A percentile compares a stretch with the other conserved stretches of the same genome.
Conservation (phyloP, 2,888 invertebrate genomes). For the Aethes cnicana region DNA sequence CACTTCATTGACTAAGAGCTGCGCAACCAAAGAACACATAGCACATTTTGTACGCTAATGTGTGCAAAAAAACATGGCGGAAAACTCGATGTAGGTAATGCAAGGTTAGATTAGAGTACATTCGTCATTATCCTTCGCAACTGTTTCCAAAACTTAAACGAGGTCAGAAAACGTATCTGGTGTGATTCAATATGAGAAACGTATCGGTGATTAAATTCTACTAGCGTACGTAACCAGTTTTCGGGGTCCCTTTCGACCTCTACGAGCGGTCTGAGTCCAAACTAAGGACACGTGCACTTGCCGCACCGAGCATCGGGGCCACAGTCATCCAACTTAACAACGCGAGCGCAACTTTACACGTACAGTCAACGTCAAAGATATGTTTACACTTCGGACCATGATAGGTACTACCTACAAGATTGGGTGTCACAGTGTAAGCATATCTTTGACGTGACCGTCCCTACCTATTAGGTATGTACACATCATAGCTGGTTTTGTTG, state of each 20-base stretch:
- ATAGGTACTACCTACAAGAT: too few species aligned
- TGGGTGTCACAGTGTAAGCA: too few species aligned
- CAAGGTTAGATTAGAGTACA: constrained; percentile 12
- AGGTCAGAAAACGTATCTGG: constrained; percentile 18
- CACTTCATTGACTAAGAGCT: background rate
- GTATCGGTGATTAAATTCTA: constrained; percentile 17
- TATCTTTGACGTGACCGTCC: too few species aligned
- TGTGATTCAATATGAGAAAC: constrained; percentile 7
- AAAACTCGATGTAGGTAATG: background rate
- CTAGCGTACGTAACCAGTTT: constrained; percentile 22
- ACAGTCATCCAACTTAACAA: background rate
- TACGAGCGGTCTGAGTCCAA: constrained; percentile 18
- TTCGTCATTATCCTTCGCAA: constrained; percentile 6
- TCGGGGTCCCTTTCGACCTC: constrained; percentile 10
- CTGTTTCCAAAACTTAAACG: constrained; percentile 6
- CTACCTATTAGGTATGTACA: too few species aligned
- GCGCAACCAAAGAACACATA: background rate
- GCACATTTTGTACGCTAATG: background rate
- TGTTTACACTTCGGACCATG: too few species aligned
- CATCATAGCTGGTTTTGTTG: too few species aligned
- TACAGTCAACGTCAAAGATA: too few species aligned
- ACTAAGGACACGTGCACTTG: constrained; percentile 38
- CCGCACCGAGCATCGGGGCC: constrained; percentile 26
- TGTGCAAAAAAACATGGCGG: constrained; percentile 11
- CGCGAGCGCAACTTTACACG: too few species aligned